Evolutionary conservation across 2,888 invertebrate species (phyloP), one percentile per base, ranked within the genome.

Genomic region (Mimumesa dahlbomi): DNA sequence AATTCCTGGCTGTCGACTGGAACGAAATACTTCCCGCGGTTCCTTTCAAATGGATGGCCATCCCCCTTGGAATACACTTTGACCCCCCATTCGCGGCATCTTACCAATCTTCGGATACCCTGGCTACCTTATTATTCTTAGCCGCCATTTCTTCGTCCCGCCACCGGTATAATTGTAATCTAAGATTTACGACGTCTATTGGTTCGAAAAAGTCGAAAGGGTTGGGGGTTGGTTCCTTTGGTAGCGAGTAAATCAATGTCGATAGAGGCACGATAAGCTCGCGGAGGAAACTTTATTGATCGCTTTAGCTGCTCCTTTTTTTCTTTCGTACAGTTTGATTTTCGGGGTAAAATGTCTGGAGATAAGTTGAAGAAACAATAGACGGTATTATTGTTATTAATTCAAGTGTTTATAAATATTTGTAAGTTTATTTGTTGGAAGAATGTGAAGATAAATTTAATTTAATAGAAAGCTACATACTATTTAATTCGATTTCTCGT

Each of bases 1-100:
- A 82, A 83, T 85, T 83, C 83, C 77, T 79, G 74, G 64, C 78
- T 79, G 82, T 81, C 82, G 80, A 73, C 77, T 75, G 68, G 68
- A 77, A 84, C 81, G 75, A 82, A 81, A 82, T 79, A 83, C 81
- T 80, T 80, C 73, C 73, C 74, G 78, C 79, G 72, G 76, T 73
- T 81, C 75, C 77, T 81, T 80, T 81, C 73, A 73, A 54, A 53
- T 63, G 34, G 48, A 45, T 50, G 38, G 16, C 14, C 13, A 5
- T 13, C 4, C 13, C 2, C 6, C 49, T 25, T 31, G 58, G 29
- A 52, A 62, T 21, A 62, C 49, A 34, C 64, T 77, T 72, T 59
- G 56, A 65, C 62, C 69, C n/a, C 49, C 59, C 53, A 67, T 53
- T 65, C 64, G 56, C 68, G 59, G 75, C 66, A 56, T 61, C 61